Evolutionary conservation across 1,140 invertebrate genomes (phyloP), one percentile per base, ranked within the genome.

Genomic region (Mycetomoellerius zeteki): DNA sequence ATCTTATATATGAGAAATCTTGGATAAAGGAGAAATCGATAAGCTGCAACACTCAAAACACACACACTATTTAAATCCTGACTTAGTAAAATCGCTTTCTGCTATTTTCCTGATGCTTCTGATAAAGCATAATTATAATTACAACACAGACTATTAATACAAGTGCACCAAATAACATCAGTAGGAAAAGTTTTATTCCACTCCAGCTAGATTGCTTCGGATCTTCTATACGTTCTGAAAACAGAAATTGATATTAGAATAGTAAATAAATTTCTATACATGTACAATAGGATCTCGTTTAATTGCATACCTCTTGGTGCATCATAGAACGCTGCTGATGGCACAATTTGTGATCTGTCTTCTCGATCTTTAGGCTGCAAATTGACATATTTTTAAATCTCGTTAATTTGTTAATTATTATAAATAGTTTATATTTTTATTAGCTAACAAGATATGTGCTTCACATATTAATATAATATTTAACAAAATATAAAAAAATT

Each of bases 41-140:
- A 78, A 90, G 52, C 54, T 85, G 21, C 52, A 43, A 69, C 50
- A 14, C 24, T 81, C 50, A 24, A 56, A 27, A 58, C 14, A 52
- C 21, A 62, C 1, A 47, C n/a, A 4, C 5, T 19, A n/a, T 19
- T 5, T 50, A 33, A 50, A 24, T 30, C 12, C 6, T 65, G 27
- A 80, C 21, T 90, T 93, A 99, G 93, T 99, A 99, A 92, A 99
- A 98, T 91, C 98, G 96, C 95, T 99, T 99, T 93, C 98, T 96
- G 89, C 97, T 97, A 88, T 98, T 97, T 93, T 99, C 98, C 93
- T 98, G 97, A 85, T 98, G 97, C 94, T 99, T 99, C 93, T 99
- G 98, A 93, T 99, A 99, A 92, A 98, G 97, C 96, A 99, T 98
- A 78, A 99, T 98, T 54, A 97, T 98, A 71, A 99, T 96, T 8